phyloP scores from a whole-genome alignment of 2,113 vertebrate species.

The Engystomops pustulosus region DNA sequence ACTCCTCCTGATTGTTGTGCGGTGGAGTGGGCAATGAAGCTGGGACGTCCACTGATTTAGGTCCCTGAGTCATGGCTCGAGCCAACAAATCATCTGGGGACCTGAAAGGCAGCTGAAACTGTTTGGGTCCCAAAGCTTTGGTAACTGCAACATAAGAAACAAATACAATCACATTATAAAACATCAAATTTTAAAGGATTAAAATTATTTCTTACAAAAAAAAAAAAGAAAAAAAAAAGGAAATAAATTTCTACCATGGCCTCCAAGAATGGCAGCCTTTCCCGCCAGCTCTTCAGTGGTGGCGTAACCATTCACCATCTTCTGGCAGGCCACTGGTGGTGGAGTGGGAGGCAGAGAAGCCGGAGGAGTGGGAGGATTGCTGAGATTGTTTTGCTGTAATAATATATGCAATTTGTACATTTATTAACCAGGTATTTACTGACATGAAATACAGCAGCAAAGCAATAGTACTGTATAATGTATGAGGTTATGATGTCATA shows the following conservation, averaged over 20 bases:
- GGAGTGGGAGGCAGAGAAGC: slow-evolving; percentile 97
- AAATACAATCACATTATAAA: slow-evolving; percentile 17
- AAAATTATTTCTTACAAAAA: too few species aligned
- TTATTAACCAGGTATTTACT: not conserved
- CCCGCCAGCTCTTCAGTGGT: slow-evolving; percentile 88
- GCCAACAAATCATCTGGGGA: slow-evolving; percentile 84
- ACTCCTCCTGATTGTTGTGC: slow-evolving; percentile 95
- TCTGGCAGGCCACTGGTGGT: slow-evolving; percentile 88
- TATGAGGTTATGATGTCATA: too few species aligned
- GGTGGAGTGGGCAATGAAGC: slow-evolving; percentile 95
- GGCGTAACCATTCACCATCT: slow-evolving; percentile 92
- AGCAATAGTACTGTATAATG: too few species aligned
- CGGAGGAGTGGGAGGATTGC: slow-evolving; percentile 95
- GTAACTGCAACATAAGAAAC: slow-evolving; percentile 76
- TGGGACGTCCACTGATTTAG: slow-evolving; percentile 92
- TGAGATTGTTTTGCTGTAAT: slow-evolving; percentile 93
- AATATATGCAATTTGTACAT: slow-evolving; percentile 40
- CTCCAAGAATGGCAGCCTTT: slow-evolving; percentile 84
- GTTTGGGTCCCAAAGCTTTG: slow-evolving; percentile 89
- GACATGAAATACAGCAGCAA: not conserved
- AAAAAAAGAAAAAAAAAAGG: too few species aligned
- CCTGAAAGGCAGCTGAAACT: slow-evolving; percentile 86
- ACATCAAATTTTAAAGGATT: too few species aligned
- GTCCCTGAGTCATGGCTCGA: slow-evolving; percentile 83
- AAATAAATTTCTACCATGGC: slow-evolving; percentile 80